These are phyloP conservation scores for Falco novaeseelandiae DNA, from an alignment of 2,797 vertebrate species.

Conservation along the genomic window DNA sequence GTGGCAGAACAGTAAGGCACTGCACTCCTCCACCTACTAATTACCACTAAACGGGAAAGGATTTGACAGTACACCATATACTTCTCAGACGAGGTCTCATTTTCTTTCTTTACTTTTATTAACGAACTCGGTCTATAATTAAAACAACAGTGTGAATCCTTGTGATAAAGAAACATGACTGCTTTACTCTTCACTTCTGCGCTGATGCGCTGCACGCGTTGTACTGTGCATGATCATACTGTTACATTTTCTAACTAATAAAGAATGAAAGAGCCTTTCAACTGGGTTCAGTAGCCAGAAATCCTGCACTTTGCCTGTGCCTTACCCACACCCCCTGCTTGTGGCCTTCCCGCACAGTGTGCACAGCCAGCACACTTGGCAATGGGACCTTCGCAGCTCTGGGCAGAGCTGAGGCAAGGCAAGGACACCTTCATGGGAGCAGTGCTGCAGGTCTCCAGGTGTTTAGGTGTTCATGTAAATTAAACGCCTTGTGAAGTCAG, in stretches of 20 bases:
- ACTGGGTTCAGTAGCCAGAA: background rate
- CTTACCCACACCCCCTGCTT: background rate
- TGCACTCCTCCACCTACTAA: background rate
- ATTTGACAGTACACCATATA: background rate
- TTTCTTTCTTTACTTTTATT: background rate
- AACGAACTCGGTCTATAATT: background rate
- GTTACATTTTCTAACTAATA: background rate
- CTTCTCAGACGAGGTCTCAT: background rate
- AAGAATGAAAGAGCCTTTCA: background rate
- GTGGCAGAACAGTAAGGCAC: background rate
- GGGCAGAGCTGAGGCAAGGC: background rate
- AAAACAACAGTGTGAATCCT: background rate
- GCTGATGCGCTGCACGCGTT: accelerated
- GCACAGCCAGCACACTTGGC: background rate
- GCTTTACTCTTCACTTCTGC: background rate
- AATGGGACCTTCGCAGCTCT: accelerated
- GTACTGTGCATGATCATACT: accelerated
- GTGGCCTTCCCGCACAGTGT: accelerated
- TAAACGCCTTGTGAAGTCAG: background rate
- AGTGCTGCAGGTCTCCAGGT: background rate
- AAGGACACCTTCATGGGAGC: background rate
- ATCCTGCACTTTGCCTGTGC: background rate
- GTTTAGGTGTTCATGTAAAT: background rate
- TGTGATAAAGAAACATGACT: accelerated
- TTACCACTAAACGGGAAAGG: background rate